Evolutionary conservation across 2,113 vertebrate species (phyloP), one percentile per base, ranked within the genome.

Genomic region (Petrocephalus zakoni): DNA sequence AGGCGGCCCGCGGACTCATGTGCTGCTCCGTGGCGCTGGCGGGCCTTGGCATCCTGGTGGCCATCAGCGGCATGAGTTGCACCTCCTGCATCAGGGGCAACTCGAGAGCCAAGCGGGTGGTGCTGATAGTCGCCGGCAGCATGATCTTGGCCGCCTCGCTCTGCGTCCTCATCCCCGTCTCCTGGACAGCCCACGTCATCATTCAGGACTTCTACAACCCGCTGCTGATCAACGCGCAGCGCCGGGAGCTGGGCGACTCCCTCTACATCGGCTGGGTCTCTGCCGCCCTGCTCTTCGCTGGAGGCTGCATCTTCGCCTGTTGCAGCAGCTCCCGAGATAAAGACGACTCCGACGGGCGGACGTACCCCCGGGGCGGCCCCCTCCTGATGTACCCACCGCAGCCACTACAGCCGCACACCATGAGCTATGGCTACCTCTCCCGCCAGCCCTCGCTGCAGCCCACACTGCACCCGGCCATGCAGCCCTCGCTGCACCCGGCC

Each of bases 1-100:
- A 98, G 90, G 94, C 95, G 0, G 95, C 97, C 0, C 94, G 98
- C 5, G 97, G 97, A 0, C 95, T 99, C 8, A 98, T 98, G 97
- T 98, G 97, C 88, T 78, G 92, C 11, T 94, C 97, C 0, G 84
- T 95, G 29, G 93, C 90, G 0, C 91, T 99, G 88, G 92, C 93
- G 1, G 87, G 95, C 0, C 7, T 95, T 0, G 95, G 97, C 22
- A 90, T 98, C 22, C 89, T 98, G 0, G 83, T 94, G 90, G 94
- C 97, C 37, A 58, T 97, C 46, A 85, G 89, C 0, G 97, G 97
- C 0, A 88, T 97, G 94, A 95, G 94, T 91, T 96, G 96, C 92
- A 96, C 95, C 0, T 91, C 93, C 0, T 96, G 95, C 15, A 94
- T 96, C 68, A 56, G 90, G 15, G 94, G 94, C 87, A 93, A 95